phyloP scores from a whole-genome alignment of 2,113 vertebrate genomes.

The Ursus arctos region DNA sequence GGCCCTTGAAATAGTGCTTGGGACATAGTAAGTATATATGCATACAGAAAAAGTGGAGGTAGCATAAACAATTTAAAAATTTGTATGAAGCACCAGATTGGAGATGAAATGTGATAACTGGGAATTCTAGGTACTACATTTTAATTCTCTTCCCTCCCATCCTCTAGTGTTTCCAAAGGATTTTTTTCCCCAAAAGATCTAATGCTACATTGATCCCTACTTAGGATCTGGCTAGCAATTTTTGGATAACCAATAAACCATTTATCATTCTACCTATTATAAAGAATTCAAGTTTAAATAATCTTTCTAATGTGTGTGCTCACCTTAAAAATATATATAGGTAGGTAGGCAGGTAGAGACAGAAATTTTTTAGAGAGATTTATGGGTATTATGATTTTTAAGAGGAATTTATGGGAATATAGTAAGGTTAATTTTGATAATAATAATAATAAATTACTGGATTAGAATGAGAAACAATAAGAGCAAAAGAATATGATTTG shows the following conservation, averaged over 20 bases:
- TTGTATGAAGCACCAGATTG: not conserved
- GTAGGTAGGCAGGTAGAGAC: not conserved
- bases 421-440: not conserved
- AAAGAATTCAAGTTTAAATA: not conserved
- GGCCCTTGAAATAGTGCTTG: not conserved
- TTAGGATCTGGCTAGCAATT: not conserved
- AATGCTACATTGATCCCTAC: not conserved
- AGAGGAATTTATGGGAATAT: not conserved
- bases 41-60: not conserved
- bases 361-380: not conserved
- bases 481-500: not conserved
- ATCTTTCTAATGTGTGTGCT: not conserved
- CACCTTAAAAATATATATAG: not conserved
- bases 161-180: not conserved
- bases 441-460: not conserved
- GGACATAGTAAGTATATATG: not conserved
- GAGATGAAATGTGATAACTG: not conserved
- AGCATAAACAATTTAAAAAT: not conserved
- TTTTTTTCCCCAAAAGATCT: not conserved
- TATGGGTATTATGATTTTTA: not conserved
- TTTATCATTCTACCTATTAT: not conserved
- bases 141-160: not conserved
- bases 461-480: not conserved
- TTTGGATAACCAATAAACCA: not conserved
- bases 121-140: not conserved